phyloP scores from a whole-genome alignment of 1,140 invertebrate genomes.

The Drosophila dunni region DNA sequence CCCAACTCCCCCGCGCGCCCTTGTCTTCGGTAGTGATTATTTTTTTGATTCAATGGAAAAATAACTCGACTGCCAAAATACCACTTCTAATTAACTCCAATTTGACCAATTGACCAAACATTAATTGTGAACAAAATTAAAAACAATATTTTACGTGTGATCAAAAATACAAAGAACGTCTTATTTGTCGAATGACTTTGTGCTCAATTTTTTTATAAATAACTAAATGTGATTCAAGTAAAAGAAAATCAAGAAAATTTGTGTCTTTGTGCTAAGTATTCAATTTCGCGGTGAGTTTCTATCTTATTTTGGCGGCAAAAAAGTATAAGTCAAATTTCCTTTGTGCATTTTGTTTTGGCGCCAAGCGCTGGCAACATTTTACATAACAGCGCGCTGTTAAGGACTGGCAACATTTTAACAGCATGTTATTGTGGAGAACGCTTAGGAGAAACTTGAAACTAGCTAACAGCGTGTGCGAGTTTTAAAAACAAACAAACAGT shows the following conservation, averaged over 20 bases:
- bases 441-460: background rate
- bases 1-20: slow-evolving; percentile 8
- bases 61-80: slow-evolving; percentile 55
- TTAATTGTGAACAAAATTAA: slow-evolving; percentile 61
- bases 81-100: slow-evolving; percentile 16
- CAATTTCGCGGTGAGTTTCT: slow-evolving; percentile 60
- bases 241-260: slow-evolving; percentile 46
- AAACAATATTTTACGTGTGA: slow-evolving; percentile 57
- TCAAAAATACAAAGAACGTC: slow-evolving; percentile 19
- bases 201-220: slow-evolving; percentile 55
- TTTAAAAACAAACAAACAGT: too few species aligned
- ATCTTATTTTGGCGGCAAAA: slow-evolving; percentile 61
- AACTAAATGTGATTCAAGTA: slow-evolving; percentile 58
- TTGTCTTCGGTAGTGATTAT: slow-evolving; percentile 65
- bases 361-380: slow-evolving; percentile 53
- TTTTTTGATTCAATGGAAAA: slow-evolving; percentile 58
- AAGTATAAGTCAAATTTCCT: slow-evolving; percentile 10
- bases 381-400: slow-evolving; percentile 31
- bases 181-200: slow-evolving; percentile 12
- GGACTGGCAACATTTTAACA: slow-evolving; percentile 17
- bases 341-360: slow-evolving; percentile 45
- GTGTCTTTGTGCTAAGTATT: slow-evolving; percentile 42
- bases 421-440: too few species aligned
- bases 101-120: slow-evolving; percentile 73
- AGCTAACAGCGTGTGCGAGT: background rate